Evolutionary conservation across 2,113 vertebrate species (phyloP).

Genomic region (Loxodonta africana): DNA sequence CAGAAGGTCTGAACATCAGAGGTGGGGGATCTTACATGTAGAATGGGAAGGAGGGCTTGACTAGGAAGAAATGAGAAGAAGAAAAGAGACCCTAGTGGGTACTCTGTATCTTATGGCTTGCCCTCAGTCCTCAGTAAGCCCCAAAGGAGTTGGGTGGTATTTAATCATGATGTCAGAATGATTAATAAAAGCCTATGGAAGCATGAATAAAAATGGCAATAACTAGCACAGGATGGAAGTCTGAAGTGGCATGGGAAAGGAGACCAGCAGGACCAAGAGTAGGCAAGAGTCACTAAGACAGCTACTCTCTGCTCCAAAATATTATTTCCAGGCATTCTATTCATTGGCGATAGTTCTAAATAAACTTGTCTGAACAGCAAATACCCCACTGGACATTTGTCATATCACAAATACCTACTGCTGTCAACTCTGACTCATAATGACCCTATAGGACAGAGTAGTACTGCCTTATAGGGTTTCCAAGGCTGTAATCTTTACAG

Average conservation of each 20-base stretch:
- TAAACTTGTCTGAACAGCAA: conserved; percentile 22
- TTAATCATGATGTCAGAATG: background rate
- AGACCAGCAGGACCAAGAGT: background rate
- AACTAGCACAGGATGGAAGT: background rate
- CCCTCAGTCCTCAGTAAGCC: background rate
- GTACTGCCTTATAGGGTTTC: too few relatives aligned
- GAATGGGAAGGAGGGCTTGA: background rate
- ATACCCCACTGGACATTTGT: conserved; percentile 5
- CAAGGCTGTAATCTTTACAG: too few relatives aligned
- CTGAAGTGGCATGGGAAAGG: background rate
- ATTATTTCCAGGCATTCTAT: conserved; percentile 20
- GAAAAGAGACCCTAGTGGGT: background rate
- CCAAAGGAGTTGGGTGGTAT: background rate
- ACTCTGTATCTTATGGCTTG: background rate
- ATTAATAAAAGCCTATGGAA: conserved; percentile 48
- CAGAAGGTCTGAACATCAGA: conserved; percentile 35
- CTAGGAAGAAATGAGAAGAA: conserved; percentile 34
- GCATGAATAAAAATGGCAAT: background rate
- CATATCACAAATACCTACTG: background rate
- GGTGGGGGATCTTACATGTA: background rate
- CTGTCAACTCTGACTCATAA: too few relatives aligned
- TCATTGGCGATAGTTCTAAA: background rate
- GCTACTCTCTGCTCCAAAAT: background rate
- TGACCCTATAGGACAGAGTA: too few relatives aligned
- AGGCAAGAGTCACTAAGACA: background rate